phyloP scores from a whole-genome alignment of 64 coral and sea anemone species.

The Montipora foliosa region DNA sequence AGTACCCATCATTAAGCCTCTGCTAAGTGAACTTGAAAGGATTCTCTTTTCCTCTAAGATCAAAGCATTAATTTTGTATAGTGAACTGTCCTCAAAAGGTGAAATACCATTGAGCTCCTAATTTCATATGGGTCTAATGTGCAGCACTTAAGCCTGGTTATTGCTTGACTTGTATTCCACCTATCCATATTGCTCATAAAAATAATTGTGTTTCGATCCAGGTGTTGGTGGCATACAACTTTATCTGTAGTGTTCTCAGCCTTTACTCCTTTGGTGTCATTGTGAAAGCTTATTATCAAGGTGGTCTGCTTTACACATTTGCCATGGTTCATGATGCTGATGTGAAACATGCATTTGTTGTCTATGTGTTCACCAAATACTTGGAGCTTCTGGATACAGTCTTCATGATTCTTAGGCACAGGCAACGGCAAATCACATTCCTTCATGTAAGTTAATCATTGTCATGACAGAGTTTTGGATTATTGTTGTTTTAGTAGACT shows the following conservation, averaged over 20 bases:
- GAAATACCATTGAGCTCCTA: no score
- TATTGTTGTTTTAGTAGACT: no score
- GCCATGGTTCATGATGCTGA: constrained; percentile 71
- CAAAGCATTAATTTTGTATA: no score
- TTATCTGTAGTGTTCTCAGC: constrained; percentile 85
- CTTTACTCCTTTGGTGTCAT: constrained; percentile 75
- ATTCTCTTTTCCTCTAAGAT: no score
- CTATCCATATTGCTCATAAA: no score
- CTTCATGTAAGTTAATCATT: constrained; percentile 81
- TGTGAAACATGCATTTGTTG: constrained; percentile 80
- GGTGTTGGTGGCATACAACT: constrained; percentile 92
- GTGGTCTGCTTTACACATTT: constrained; percentile 63
- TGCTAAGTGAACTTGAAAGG: no score
- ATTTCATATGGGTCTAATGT: no score
- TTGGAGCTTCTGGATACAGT: constrained; percentile 93
- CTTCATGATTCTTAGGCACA: constrained; percentile 96
- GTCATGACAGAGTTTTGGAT: not conserved
- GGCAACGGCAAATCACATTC: constrained; percentile 90
- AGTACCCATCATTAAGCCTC: no score
- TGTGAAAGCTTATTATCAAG: constrained; percentile 42
- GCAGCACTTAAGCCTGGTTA: no score
- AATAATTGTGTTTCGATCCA: not conserved
- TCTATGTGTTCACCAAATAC: constrained; percentile 91
- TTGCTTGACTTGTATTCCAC: no score
- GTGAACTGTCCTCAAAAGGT: no score